A percentile compares a stretch with the other conserved stretches of the same genome.
These are phyloP conservation scores for Tetraneura akinire DNA, from an alignment of 1,140 invertebrate genomes.

Conservation along the genomic window DNA sequence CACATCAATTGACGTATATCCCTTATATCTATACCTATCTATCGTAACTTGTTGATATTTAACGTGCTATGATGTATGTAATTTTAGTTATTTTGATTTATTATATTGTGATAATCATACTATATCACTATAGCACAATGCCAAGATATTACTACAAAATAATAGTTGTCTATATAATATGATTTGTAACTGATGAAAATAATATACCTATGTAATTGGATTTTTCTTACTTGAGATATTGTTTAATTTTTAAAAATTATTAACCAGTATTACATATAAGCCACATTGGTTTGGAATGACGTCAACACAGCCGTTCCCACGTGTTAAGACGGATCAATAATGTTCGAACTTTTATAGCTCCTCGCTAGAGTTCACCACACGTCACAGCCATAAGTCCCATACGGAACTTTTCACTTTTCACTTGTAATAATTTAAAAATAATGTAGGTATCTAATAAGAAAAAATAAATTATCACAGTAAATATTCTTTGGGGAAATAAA, in stretches of 20 bases:
- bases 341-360: slow-evolving; percentile 30
- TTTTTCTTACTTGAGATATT: neutral
- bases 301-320: slow-evolving; percentile 41
- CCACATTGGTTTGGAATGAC: slow-evolving; percentile 36
- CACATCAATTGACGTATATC: too few species aligned
- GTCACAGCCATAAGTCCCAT: slow-evolving; percentile 13
- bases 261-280: neutral
- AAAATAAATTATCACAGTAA: neutral
- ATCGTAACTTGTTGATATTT: too few species aligned
- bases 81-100: too few species aligned
- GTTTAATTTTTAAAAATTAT: slow-evolving; percentile 3
- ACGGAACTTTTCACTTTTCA: slow-evolving; percentile 43
- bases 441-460: neutral
- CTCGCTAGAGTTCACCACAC: slow-evolving; percentile 34
- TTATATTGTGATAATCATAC: too few species aligned
- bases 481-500: slow-evolving; percentile 51
- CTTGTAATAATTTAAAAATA: slow-evolving; percentile 26
- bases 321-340: slow-evolving; percentile 49
- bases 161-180: too few species aligned
- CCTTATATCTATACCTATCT: too few species aligned
- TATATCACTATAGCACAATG: too few species aligned
- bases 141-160: too few species aligned
- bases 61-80: too few species aligned
- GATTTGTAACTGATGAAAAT: too few species aligned
- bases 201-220: too few species aligned